Evolutionary conservation across 2,113 vertebrate genomes (phyloP).

Genomic region (Chaetorhynchus papuensis): DNA sequence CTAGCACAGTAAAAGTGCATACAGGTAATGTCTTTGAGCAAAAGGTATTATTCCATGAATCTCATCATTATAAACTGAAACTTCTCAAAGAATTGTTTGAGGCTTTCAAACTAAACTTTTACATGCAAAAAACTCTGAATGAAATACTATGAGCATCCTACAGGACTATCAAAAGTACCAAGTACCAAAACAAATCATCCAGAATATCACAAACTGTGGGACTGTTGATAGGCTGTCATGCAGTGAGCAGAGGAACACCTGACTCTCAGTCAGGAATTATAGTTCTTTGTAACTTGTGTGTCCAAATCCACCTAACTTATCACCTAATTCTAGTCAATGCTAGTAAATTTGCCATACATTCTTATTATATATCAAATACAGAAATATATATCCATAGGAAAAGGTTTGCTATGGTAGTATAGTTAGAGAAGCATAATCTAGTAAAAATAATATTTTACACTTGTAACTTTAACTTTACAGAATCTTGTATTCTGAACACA

Average conservation of each 20-base stretch:
- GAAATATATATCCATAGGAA: background rate
- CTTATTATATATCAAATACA: background rate
- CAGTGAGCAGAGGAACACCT: background rate
- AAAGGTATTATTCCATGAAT: background rate
- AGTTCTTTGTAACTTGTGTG: background rate
- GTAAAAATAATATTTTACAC: background rate
- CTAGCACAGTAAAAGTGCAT: background rate
- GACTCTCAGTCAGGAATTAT: background rate
- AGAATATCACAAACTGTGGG: background rate
- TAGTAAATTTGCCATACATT: background rate
- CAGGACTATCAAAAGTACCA: background rate
- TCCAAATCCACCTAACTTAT: background rate
- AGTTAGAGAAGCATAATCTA: background rate
- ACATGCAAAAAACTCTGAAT: background rate
- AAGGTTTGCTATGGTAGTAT: background rate
- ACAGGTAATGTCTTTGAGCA: background rate
- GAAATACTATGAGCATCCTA: background rate
- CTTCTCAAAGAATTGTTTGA: background rate
- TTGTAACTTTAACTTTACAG: background rate
- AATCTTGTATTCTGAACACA: background rate
- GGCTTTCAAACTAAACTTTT: background rate
- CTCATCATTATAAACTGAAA: background rate
- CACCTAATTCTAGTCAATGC: background rate
- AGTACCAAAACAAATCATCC: background rate
- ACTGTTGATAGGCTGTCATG: background rate